Conservation (phyloP, 2,797 vertebrate species). For the Borostomias antarcticus region DNA sequence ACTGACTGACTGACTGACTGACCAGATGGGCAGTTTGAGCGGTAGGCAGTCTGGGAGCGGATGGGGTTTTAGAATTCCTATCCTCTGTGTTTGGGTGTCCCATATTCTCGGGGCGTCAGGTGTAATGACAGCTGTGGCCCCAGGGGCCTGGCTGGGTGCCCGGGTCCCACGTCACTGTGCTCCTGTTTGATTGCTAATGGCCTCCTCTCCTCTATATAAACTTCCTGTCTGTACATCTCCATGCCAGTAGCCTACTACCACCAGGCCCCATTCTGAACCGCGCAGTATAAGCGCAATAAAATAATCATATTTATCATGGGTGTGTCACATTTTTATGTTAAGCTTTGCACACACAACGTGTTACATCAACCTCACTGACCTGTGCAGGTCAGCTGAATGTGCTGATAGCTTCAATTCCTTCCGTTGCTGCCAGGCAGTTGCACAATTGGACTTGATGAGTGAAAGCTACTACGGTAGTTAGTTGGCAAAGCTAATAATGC, state of each 20-base stretch:
- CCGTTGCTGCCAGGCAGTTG: background rate
- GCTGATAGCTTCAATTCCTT: background rate
- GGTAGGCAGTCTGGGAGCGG: background rate
- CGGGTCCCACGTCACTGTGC: background rate
- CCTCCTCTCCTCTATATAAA: background rate
- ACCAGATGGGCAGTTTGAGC: too few species aligned
- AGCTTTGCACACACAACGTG: too few species aligned
- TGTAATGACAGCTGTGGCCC: background rate
- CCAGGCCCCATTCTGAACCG: too few species aligned
- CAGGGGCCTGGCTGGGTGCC: too few species aligned
- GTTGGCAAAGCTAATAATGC: too few species aligned
- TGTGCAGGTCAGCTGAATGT: background rate
- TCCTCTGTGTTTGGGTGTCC: slow-evolving; percentile 11
- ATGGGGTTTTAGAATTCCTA: background rate
- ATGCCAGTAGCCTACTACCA: background rate
- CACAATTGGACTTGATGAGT: too few species aligned
- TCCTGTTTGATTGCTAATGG: slow-evolving; percentile 1
- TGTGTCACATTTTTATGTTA: too few species aligned
- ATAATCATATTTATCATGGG: too few species aligned
- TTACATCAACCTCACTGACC: background rate
- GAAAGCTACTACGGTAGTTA: too few species aligned
- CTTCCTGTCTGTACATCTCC: background rate
- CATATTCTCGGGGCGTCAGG: background rate
- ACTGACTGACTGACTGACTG: too few species aligned
- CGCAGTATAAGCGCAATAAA: too few species aligned